phyloP scores from a whole-genome alignment of 2,113 vertebrate genomes.

The Anthoscopus minutus region DNA sequence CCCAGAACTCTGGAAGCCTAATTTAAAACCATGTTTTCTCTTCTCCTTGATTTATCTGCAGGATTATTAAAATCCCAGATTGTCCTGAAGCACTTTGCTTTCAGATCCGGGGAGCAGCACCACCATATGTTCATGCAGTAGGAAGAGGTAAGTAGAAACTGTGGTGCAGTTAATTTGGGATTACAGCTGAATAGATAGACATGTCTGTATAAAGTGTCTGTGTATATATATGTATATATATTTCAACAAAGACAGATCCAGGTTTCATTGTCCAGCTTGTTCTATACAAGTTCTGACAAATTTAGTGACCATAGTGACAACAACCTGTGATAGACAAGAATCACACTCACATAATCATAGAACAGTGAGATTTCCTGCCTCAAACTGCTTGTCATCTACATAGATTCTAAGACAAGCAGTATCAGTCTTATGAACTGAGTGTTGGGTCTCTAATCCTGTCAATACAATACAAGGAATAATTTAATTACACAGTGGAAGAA shows the following conservation, averaged over 20 bases:
- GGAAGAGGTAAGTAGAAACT: slow-evolving; percentile 80
- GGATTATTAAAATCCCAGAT: slow-evolving; percentile 92
- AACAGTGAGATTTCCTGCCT: neutral
- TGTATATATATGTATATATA: neutral
- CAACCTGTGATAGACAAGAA: neutral
- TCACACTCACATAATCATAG: neutral
- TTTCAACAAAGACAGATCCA: neutral
- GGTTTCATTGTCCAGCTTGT: neutral
- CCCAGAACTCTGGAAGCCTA: neutral
- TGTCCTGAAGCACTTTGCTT: slow-evolving; percentile 84
- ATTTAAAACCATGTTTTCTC: neutral
- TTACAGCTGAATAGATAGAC: neutral
- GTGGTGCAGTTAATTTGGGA: neutral
- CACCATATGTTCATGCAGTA: slow-evolving; percentile 86
- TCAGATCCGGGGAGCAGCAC: slow-evolving; percentile 84
- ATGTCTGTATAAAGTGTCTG: neutral
- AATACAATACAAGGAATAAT: neutral
- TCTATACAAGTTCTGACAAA: neutral
- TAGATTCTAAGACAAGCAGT: neutral
- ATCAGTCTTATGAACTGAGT: neutral
- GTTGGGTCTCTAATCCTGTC: neutral
- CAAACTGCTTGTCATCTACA: neutral
- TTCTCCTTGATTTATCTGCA: slow-evolving; percentile 42
- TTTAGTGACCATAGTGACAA: neutral
- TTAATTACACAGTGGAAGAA: neutral